phyloP scores from a whole-genome alignment of 1,140 invertebrate genomes.

The Apis dorsata region DNA sequence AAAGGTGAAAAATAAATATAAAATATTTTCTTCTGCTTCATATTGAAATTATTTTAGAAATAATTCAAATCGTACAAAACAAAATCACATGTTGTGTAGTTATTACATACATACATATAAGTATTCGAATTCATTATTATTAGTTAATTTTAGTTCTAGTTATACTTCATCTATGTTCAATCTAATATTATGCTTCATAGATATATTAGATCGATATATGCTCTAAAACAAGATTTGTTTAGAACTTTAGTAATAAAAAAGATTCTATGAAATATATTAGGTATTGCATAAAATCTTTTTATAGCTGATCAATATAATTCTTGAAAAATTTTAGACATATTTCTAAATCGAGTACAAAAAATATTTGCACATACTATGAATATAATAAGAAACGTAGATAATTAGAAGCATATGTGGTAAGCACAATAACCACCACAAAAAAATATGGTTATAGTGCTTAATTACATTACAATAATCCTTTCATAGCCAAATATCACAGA shows the following conservation, averaged over 20 bases:
- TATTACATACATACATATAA: background rate
- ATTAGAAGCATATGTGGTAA: constrained; percentile 28
- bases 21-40: background rate
- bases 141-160: constrained; percentile 20
- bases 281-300: background rate
- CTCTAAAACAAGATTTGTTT: constrained; percentile 14
- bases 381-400: constrained; percentile 24
- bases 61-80: constrained; percentile 18
- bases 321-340: background rate
- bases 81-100: constrained; percentile 2
- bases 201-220: constrained; percentile 27
- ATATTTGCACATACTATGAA: constrained; percentile 29
- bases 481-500: constrained; percentile 66
- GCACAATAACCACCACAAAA: constrained; percentile 25
- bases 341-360: constrained; percentile 38
- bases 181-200: constrained; percentile 6
- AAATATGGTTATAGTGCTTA: constrained; percentile 32
- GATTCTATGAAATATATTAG: constrained; percentile 18
- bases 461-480: constrained; percentile 43
- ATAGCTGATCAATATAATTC: constrained; percentile 16
- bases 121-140: constrained; percentile 29
- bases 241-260: constrained; percentile 35
- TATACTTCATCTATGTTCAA: constrained; percentile 22
- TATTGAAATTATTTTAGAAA: constrained; percentile 6
- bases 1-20: background rate